Percentiles rank a stretch among this genome's conserved stretches.
phyloP scores from a whole-genome alignment of 2,113 vertebrate genomes.

The Lichenostomus cassidix region DNA sequence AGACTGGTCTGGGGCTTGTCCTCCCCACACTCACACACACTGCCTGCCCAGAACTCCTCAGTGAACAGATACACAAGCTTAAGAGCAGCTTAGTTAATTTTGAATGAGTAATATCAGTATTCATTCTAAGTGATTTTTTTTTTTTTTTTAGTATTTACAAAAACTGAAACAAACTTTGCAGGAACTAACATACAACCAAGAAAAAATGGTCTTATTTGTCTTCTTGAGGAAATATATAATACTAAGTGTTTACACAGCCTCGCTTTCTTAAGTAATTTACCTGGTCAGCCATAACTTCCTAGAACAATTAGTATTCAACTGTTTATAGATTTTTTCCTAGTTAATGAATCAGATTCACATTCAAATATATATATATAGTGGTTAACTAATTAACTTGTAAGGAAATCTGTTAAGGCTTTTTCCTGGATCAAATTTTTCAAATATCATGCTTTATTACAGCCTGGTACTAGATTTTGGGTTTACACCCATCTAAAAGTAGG shows the following conservation, averaged over 20 bases:
- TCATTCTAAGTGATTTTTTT: not conserved
- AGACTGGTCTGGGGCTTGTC: no score
- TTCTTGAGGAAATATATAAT: not conserved
- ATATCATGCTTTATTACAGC: not conserved
- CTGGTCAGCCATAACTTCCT: not conserved
- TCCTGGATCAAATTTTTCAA: not conserved
- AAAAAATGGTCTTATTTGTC: not conserved
- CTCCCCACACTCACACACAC: no score
- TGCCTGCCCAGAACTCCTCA: not conserved
- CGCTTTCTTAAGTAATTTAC: not conserved
- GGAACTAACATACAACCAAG: not conserved
- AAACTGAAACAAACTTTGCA: not conserved
- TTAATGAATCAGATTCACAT: not conserved
- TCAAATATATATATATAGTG: not conserved
- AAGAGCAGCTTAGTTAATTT: not conserved
- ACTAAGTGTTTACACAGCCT: not conserved
- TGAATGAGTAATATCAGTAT: not conserved
- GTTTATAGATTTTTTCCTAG: not conserved
- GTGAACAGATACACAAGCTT: not conserved
- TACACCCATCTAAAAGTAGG: not conserved
- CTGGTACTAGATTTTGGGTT: not conserved
- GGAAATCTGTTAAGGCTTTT: not conserved
- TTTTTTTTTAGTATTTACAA: not conserved
- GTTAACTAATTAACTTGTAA: not conserved
- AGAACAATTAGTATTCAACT: not conserved